phyloP scores from a whole-genome alignment of 2,113 vertebrate species.

The Amphiprion ocellaris region DNA sequence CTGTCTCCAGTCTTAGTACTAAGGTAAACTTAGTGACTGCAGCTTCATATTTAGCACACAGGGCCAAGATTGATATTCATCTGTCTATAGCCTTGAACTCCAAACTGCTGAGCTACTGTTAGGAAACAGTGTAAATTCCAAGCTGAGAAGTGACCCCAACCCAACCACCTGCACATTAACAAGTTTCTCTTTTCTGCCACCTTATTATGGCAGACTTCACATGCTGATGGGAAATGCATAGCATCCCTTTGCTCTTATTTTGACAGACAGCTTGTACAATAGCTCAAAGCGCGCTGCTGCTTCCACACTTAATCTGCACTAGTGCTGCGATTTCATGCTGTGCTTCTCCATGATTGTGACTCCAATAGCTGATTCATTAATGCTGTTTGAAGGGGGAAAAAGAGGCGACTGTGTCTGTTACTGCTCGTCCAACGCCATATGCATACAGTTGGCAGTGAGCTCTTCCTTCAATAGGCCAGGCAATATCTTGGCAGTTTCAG shows the following conservation, averaged over 20 bases:
- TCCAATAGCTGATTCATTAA: conserved; percentile 66
- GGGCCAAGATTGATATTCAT: background rate
- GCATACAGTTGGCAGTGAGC: conserved; percentile 54
- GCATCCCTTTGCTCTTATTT: conserved; percentile 20
- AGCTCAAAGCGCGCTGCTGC: conserved; percentile 22
- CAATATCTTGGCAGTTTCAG: conserved; percentile 52
- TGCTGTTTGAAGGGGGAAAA: conserved; percentile 39
- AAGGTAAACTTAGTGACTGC: background rate
- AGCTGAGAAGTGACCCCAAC: background rate
- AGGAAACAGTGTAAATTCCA: background rate
- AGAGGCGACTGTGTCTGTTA: conserved; percentile 27
- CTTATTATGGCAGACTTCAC: conserved; percentile 4
- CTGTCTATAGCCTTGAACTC: background rate
- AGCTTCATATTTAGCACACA: background rate
- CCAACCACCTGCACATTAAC: background rate
- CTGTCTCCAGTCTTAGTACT: conserved; percentile 1
- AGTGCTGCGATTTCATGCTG: conserved; percentile 52
- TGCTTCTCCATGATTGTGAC: conserved; percentile 45
- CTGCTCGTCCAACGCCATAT: conserved; percentile 47
- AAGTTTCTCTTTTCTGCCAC: conserved; percentile 9
- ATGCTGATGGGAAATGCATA: conserved; percentile 23
- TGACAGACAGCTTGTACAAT: conserved; percentile 39
- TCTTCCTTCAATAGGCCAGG: conserved; percentile 62
- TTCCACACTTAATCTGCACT: conserved; percentile 56
- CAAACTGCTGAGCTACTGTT: background rate